Percentiles rank a stretch among this genome's conserved stretches.
phyloP scores from a whole-genome alignment of 2,113 vertebrate genomes.

The Noctilio leporinus region DNA sequence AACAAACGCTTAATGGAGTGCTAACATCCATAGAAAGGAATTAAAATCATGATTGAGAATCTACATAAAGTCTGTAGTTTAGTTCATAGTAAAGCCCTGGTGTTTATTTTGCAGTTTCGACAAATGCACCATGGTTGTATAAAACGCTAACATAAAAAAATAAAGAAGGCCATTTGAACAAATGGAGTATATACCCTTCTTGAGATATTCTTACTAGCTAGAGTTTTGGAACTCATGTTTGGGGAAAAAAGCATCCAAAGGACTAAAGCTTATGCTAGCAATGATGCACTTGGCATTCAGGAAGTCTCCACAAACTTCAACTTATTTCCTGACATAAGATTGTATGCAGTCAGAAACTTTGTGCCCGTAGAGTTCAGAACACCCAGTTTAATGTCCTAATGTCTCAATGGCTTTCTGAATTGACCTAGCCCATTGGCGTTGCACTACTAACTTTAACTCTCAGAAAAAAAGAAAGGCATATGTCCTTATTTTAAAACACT shows the following conservation, averaged over 20 bases:
- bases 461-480: not conserved
- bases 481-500: not conserved
- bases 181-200: not conserved
- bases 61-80: not conserved
- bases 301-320: not conserved
- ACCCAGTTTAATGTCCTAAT: accelerated
- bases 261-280: not conserved
- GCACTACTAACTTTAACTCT: not conserved
- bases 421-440: not conserved
- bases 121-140: not conserved
- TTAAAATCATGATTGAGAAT: not conserved
- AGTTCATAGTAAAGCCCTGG: not conserved
- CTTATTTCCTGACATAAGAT: not conserved
- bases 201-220: not conserved
- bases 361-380: accelerated
- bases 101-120: not conserved
- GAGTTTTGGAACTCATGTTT: not conserved
- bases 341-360: accelerated
- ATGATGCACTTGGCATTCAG: not conserved
- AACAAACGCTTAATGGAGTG: not conserved
- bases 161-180: not conserved
- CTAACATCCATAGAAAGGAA: not conserved
- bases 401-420: not conserved
- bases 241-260: not conserved
- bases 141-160: not conserved